These are phyloP conservation scores for Forbesichthys papilliferus DNA, from an alignment of 2,113 vertebrate species.

Conservation along the genomic window DNA sequence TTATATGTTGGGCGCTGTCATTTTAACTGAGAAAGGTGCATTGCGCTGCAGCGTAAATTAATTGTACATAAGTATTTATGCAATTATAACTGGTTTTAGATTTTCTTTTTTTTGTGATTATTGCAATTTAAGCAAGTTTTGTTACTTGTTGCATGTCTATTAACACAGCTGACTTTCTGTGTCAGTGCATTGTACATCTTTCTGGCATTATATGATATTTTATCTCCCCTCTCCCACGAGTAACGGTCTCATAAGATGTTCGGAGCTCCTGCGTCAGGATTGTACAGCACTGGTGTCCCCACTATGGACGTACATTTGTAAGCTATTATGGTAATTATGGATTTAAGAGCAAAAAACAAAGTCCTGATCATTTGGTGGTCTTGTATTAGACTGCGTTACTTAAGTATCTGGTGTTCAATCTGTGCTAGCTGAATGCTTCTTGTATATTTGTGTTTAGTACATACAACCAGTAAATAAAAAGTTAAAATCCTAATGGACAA, in stretches of 20 bases:
- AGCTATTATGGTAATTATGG: slow-evolving; percentile 76
- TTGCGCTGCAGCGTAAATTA: slow-evolving; percentile 85
- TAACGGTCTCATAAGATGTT: slow-evolving; percentile 79
- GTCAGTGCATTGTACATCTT: slow-evolving; percentile 98
- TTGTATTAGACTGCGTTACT: slow-evolving; percentile 92
- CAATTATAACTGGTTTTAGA: slow-evolving; percentile 92
- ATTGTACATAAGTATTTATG: slow-evolving; percentile 99
- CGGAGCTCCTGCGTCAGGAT: slow-evolving; percentile 80
- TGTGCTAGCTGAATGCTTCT: slow-evolving; percentile 98
- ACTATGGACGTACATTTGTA: slow-evolving; percentile 90
- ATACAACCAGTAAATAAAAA: slow-evolving; percentile 76
- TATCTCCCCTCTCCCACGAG: slow-evolving; percentile 37
- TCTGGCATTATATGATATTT: slow-evolving; percentile 68
- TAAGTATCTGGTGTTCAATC: slow-evolving; percentile 92
- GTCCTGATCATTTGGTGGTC: slow-evolving; percentile 80
- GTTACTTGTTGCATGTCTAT: slow-evolving; percentile 99
- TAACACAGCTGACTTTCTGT: slow-evolving; percentile 99
- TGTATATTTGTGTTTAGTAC: slow-evolving; percentile 97
- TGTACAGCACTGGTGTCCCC: slow-evolving; percentile 86
- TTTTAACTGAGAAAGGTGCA: slow-evolving; percentile 81
- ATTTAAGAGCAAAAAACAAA: slow-evolving; percentile 60
- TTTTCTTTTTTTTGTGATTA: slow-evolving; percentile 85
- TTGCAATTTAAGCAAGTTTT: slow-evolving; percentile 96
- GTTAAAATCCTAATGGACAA: slow-evolving; percentile 85
- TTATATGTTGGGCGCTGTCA: slow-evolving; percentile 83